phyloP scores from a whole-genome alignment of 2,797 vertebrate genomes.

The Sebastes nivosus region DNA sequence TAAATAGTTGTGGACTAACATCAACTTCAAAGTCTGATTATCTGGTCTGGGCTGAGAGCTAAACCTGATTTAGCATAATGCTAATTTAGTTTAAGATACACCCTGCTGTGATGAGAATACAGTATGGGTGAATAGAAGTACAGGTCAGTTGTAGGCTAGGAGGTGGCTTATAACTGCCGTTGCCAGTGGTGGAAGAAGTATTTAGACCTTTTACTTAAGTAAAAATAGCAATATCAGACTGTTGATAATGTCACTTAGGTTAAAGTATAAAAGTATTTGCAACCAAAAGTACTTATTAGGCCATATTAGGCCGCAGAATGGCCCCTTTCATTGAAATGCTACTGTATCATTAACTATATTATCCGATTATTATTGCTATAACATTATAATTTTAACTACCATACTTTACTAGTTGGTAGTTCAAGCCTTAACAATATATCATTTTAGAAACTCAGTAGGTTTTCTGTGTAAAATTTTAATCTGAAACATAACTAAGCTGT shows the following conservation, averaged over 20 bases:
- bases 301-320: background rate
- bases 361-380: background rate
- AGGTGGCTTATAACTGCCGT: no score
- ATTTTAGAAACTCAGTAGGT: background rate
- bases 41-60: background rate
- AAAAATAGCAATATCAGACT: background rate
- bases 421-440: background rate
- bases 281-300: no score
- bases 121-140: background rate
- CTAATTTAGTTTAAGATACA: background rate
- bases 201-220: background rate
- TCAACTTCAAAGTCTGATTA: background rate
- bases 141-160: background rate
- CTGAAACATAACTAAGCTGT: background rate
- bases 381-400: background rate
- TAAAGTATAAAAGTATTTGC: no score
- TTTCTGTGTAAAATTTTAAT: background rate
- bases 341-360: background rate
- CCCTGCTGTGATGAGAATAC: background rate
- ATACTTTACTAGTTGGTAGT: background rate
- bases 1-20: background rate
- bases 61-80: background rate
- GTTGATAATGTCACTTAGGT: no score
- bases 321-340: background rate
- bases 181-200: background rate